These are phyloP conservation scores for Rhipidura dahli DNA, from an alignment of 2,113 vertebrate species.

Conservation along the genomic window DNA sequence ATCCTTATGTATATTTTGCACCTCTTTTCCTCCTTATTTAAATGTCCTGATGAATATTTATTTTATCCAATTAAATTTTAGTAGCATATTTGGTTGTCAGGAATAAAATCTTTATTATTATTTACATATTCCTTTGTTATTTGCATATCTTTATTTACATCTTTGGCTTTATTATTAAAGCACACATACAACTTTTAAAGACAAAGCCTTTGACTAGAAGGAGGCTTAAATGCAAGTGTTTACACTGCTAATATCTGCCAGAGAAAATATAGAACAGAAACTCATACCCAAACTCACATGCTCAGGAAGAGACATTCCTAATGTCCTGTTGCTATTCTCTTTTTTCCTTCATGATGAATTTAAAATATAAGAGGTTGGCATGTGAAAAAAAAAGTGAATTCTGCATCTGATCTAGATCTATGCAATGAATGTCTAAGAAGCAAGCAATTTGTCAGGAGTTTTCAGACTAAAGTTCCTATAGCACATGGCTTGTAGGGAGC, in stretches of 20 bases:
- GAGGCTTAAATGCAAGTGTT: not conserved
- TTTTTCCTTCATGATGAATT: not conserved
- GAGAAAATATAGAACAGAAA: not conserved
- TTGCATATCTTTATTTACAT: not conserved
- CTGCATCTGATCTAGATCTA: slow-evolving; percentile 20
- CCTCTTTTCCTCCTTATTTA: not conserved
- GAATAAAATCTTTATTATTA: slow-evolving; percentile 8
- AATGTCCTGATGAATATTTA: slow-evolving; percentile 27
- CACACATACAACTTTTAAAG: not conserved
- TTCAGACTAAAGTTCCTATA: not conserved
- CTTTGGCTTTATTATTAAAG: not conserved
- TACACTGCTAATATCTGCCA: not conserved
- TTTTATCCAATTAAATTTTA: slow-evolving; percentile 7
- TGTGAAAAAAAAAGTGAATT: not conserved
- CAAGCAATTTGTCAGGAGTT: slow-evolving; percentile 41
- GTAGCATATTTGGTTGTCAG: not conserved
- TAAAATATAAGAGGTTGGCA: not conserved
- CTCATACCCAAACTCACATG: not conserved
- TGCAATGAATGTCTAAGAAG: not conserved
- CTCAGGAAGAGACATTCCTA: not conserved
- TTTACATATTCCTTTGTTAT: not conserved
- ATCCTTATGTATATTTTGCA: not conserved
- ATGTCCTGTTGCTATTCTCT: not conserved
- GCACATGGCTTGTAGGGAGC: not conserved
- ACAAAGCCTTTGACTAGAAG: not conserved